Conservation (phyloP, 30 jellyfish, hydroid and myxozoan genomes). For the Chrysaora quinquecirrha region DNA sequence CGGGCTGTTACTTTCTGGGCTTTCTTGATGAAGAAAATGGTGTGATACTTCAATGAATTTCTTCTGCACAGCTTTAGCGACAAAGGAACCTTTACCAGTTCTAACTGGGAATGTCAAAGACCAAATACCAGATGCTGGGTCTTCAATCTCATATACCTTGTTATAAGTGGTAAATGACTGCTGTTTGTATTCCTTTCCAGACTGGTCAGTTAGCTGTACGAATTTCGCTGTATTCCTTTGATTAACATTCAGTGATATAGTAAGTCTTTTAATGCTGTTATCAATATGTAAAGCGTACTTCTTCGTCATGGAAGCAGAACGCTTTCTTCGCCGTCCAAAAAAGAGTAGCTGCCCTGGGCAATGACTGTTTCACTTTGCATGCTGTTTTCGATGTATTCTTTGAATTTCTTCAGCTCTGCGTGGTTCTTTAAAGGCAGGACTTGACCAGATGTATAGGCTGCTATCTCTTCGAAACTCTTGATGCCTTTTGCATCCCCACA, state of each 20-base stretch:
- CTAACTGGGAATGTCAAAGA: slow-evolving; percentile 8
- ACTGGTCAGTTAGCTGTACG: slow-evolving; percentile 27
- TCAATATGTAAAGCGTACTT: slow-evolving; percentile 32
- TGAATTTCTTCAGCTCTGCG: slow-evolving; percentile 39
- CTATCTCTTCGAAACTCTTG: slow-evolving; percentile 77
- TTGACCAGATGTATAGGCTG: slow-evolving; percentile 83
- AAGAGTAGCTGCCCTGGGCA: slow-evolving; percentile 59
- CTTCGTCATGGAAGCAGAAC: neutral
- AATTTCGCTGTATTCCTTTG: slow-evolving; percentile 22
- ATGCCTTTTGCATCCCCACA: slow-evolving; percentile 78
- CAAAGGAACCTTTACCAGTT: slow-evolving; percentile 27
- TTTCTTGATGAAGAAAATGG: slow-evolving; percentile 58
- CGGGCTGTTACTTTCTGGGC: slow-evolving; percentile 1
- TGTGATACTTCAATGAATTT: slow-evolving; percentile 19
- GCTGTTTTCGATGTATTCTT: slow-evolving; percentile 50
- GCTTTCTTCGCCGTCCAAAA: slow-evolving; percentile 24
- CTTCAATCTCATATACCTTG: slow-evolving; percentile 40
- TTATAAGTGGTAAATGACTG: slow-evolving; percentile 30
- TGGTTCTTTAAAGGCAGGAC: slow-evolving; percentile 42
- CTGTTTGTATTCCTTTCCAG: slow-evolving; percentile 24
- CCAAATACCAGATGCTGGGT: slow-evolving; percentile 55
- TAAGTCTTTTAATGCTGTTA: slow-evolving; percentile 31
- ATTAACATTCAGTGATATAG: slow-evolving; percentile 33
- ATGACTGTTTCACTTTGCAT: slow-evolving; percentile 41
- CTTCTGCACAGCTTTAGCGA: slow-evolving; percentile 22